Conservation (phyloP, 2,113 vertebrate species). For the Hippocampus zosterae region DNA sequence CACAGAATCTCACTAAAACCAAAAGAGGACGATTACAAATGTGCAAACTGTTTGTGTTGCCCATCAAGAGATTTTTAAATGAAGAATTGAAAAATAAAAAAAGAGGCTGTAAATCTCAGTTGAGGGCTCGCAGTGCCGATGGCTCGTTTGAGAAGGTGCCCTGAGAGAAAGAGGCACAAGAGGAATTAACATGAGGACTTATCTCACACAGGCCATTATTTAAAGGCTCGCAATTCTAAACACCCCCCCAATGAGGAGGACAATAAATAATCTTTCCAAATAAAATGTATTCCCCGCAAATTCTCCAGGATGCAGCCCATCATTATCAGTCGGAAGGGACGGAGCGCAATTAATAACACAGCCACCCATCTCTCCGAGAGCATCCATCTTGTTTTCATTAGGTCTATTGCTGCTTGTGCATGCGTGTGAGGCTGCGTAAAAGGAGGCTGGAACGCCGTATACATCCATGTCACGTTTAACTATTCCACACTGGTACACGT, state of each 20-base stretch:
- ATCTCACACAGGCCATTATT: conserved; percentile 82
- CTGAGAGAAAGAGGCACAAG: conserved; percentile 85
- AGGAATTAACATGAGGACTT: conserved; percentile 90
- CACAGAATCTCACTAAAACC: conserved; percentile 48
- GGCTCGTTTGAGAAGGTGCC: conserved; percentile 72
- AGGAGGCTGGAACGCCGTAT: conserved; percentile 26
- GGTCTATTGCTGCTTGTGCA: conserved; percentile 58
- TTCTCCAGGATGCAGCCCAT: conserved; percentile 83
- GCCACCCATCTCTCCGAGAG: conserved; percentile 70
- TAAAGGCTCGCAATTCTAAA: conserved; percentile 83
- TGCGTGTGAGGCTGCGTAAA: conserved; percentile 30
- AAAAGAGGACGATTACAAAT: conserved; percentile 29
- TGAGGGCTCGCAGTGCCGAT: conserved; percentile 69
- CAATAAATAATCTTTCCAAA: conserved; percentile 86
- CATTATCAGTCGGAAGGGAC: conserved; percentile 84
- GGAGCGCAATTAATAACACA: conserved; percentile 82
- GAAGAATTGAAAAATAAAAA: conserved; percentile 17
- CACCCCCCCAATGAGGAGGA: conserved; percentile 76
- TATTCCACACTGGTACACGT: conserved; percentile 34
- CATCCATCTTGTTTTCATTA: conserved; percentile 78
- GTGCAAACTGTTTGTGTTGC: conserved; percentile 29
- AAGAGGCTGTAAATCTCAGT: conserved; percentile 34
- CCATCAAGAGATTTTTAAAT: conserved; percentile 36
- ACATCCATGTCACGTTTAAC: conserved; percentile 49
- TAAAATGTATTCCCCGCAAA: conserved; percentile 87